phyloP scores from a whole-genome alignment of 2,888 invertebrate genomes.

The Acronicta leporina region DNA sequence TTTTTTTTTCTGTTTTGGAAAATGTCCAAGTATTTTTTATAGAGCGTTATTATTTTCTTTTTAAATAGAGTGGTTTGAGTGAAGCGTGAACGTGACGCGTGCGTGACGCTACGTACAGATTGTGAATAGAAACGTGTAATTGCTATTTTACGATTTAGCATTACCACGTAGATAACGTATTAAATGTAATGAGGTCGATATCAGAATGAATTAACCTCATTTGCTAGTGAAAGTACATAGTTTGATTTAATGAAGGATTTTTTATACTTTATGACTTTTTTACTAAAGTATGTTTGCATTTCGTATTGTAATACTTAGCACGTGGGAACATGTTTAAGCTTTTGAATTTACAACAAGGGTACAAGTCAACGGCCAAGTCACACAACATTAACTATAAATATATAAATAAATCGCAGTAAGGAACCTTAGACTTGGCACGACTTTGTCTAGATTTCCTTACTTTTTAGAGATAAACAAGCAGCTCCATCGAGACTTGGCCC shows the following conservation, averaged over 20 bases:
- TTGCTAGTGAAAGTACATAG: conserved; percentile 26
- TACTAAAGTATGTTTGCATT: too few relatives aligned
- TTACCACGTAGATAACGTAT: conserved; percentile 32
- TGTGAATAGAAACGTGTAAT: conserved; percentile 46
- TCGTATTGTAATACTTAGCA: neutral
- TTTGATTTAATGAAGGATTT: neutral
- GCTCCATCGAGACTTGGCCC: too few relatives aligned
- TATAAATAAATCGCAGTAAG: too few relatives aligned
- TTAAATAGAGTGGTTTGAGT: conserved; percentile 40
- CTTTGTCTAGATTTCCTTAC: too few relatives aligned
- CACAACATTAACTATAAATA: too few relatives aligned
- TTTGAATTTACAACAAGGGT: too few relatives aligned
- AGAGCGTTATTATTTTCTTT: conserved; percentile 38
- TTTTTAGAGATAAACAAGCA: too few relatives aligned
- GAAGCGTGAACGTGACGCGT: conserved; percentile 46
- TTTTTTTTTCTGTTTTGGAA: conserved; percentile 35
- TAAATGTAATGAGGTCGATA: conserved; percentile 46
- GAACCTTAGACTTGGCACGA: too few relatives aligned
- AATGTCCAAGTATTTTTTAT: conserved; percentile 40
- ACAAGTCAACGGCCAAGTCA: too few relatives aligned
- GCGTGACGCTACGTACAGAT: conserved; percentile 56
- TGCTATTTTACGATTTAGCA: conserved; percentile 27
- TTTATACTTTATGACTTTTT: neutral
- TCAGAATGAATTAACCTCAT: conserved; percentile 43
- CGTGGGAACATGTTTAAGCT: too few relatives aligned